A percentile compares a stretch with the other conserved stretches of the same genome.
These are phyloP conservation scores for Tyrannus savana DNA, from an alignment of 2,113 vertebrate species.

Conservation along the genomic window DNA sequence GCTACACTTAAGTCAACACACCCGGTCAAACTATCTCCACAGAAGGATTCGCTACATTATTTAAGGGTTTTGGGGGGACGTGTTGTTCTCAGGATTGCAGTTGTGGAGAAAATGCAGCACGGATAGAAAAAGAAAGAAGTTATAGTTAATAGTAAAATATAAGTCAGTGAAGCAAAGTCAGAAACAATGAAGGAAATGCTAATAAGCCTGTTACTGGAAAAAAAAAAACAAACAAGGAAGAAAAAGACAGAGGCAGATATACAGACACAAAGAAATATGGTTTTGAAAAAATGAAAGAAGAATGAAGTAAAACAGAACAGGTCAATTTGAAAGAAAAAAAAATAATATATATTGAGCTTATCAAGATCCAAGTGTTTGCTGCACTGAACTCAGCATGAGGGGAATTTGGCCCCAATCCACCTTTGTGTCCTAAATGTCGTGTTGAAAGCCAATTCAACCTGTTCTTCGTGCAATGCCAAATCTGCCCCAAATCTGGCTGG, in stretches of 20 bases:
- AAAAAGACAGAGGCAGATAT: neutral
- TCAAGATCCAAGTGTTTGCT: neutral
- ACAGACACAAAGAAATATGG: neutral
- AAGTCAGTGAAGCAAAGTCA: constrained; percentile 23
- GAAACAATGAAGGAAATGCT: constrained; percentile 6
- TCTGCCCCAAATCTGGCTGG: neutral
- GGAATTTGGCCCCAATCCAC: neutral
- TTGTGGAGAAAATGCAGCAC: neutral
- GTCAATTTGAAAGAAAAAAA: neutral
- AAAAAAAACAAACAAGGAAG: neutral
- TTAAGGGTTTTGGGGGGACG: constrained; percentile 3
- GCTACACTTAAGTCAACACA: neutral
- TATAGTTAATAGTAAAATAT: constrained; percentile 20
- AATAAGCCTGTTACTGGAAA: neutral
- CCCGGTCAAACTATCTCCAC: constrained; percentile 3
- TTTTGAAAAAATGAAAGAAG: neutral
- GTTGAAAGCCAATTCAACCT: neutral
- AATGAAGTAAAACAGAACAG: neutral
- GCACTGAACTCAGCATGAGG: neutral
- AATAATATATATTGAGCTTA: neutral
- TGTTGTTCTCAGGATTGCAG: constrained; percentile 22
- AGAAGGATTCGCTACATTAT: constrained; percentile 28
- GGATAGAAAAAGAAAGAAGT: neutral
- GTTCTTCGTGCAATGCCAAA: neutral
- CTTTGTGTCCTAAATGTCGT: neutral